Evolutionary conservation across 1,140 invertebrate genomes (phyloP).

Genomic region (Microplitis mediator): DNA sequence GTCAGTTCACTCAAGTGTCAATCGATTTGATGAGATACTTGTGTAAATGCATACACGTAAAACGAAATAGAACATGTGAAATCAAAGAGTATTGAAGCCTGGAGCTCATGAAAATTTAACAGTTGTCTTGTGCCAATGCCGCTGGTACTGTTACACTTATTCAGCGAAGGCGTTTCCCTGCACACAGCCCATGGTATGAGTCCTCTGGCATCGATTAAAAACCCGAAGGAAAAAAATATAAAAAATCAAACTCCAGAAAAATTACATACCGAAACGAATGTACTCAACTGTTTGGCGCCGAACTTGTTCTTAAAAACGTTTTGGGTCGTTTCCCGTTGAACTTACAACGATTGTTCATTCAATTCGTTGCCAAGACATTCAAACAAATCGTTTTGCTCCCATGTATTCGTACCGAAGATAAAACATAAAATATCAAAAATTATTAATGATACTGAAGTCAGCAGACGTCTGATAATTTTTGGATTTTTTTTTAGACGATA

Average conservation of each 20-base stretch:
- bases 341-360: not conserved
- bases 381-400: not conserved
- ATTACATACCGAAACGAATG: not conserved
- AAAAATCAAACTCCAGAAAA: too few species aligned
- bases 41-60: not conserved
- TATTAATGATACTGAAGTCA: too few species aligned
- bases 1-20: not conserved
- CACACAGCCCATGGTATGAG: too few species aligned
- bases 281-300: constrained; percentile 20
- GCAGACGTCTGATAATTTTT: too few species aligned
- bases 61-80: not conserved
- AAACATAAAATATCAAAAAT: too few species aligned
- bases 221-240: not conserved
- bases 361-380: constrained; percentile 1
- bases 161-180: constrained; percentile 2
- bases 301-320: constrained; percentile 15
- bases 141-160: constrained; percentile 1
- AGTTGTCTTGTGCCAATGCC: not conserved
- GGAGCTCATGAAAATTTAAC: constrained; percentile 17
- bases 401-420: too few species aligned
- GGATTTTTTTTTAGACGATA: too few species aligned
- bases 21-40: not conserved
- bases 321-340: constrained; percentile 25
- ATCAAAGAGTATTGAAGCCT: not conserved
- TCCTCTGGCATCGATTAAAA: constrained; percentile 12